A percentile compares a stretch with the other conserved stretches of the same genome.
These are phyloP conservation scores for Heterodera carotae DNA, from an alignment of 1,140 invertebrate genomes.

Conservation along the genomic window DNA sequence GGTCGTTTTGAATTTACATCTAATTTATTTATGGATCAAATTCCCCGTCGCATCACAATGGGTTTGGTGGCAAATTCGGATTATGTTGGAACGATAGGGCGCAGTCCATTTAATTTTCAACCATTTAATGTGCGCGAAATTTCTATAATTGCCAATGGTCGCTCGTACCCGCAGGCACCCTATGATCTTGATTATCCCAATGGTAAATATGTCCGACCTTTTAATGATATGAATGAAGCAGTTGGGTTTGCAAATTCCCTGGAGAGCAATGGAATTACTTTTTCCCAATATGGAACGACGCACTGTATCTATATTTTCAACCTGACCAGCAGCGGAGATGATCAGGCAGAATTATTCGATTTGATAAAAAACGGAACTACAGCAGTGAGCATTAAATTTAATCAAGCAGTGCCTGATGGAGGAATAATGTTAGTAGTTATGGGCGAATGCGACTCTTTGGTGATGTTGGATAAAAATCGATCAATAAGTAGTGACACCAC, in stretches of 20 bases:
- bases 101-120: constrained; percentile 33
- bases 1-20: constrained; percentile 9
- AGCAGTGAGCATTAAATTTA: constrained; percentile 30
- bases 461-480: constrained; percentile 25
- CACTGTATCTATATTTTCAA: neutral
- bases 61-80: constrained; percentile 13
- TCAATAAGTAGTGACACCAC: neutral
- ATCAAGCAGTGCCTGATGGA: constrained; percentile 16
- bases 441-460: constrained; percentile 1
- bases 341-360: constrained; percentile 22
- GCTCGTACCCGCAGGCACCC: constrained; percentile 7
- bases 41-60: constrained; percentile 17
- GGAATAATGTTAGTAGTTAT: constrained; percentile 23
- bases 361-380: constrained; percentile 31
- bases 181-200: constrained; percentile 31
- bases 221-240: constrained; percentile 28
- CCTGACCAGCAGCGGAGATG: constrained; percentile 16
- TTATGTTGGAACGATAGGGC: constrained; percentile 5
- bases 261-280: neutral
- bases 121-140: constrained; percentile 33
- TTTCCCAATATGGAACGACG: neutral
- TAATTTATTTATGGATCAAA: constrained; percentile 34
- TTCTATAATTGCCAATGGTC: constrained; percentile 3
- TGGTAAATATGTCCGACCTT: constrained; percentile 25
- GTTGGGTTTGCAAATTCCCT: constrained; percentile 14